Evolutionary conservation across 2,888 invertebrate genomes (phyloP), one percentile per base, ranked within the genome.

Genomic region (Cerceris rybyensis): DNA sequence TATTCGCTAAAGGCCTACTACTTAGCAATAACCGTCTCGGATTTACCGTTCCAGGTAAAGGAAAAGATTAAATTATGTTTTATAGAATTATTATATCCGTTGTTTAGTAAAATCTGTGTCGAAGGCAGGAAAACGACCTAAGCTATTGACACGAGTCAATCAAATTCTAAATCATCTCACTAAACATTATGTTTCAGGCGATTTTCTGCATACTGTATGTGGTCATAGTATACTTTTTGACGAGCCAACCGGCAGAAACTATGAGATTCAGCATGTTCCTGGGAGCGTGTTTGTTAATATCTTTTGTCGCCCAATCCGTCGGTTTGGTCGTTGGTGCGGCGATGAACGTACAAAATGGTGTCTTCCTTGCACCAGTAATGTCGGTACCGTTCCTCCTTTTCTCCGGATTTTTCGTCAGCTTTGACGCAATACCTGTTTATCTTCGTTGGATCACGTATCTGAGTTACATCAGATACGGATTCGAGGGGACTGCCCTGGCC

Each of bases 361-460:
- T 98, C 67, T 99, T 98, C 94, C 94, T 99, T 87, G 98, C 98
- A 7, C 98, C 98, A 0, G 98, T 98, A 58, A 98, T 98, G 97
- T 97, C 97, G 0, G 98, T 98, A 59, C 98, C 98, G 49, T 98
- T 99, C 94, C 94, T 99, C 71, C 94, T 98, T 75, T 98, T 98
- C 95, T 98, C 98, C 86, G 98, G 98, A 7, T 98, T 98, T 95
- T 98, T 98, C 93, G 98, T 98, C 52, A 98, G 98, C 79, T 98
- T 98, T 93, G 97, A 98, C 92, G 98, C 98, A 1, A 98, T 99
- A 90, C 98, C 98, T 0, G 95, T 97, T 2, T 99, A 98, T 92
- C 94, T 99, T 68, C 95, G 98, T 83, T 98, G 98, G 98, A 96
- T 99, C 88, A 98, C 98, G 0, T 98, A 98, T 90, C 94, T 98